Conservation (phyloP, 2,888 invertebrate species). For the Lepidocyrtinus sp. region DNA sequence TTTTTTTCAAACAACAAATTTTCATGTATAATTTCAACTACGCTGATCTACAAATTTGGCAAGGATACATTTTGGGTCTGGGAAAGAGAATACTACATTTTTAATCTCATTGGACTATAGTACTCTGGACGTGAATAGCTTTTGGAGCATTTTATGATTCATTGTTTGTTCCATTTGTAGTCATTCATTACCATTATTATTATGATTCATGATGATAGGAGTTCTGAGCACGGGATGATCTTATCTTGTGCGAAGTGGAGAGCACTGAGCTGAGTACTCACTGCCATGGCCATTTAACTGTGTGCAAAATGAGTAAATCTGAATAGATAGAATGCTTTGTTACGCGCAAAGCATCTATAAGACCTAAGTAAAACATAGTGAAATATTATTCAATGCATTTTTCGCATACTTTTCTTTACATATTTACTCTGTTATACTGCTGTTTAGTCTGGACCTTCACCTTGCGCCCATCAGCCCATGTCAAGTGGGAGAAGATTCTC, state of each 20-base stretch:
- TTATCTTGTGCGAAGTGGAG: too few relatives aligned
- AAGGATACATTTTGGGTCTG: background rate
- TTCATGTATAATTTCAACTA: background rate
- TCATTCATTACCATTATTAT: slow-evolving; percentile 7
- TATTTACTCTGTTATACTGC: too few relatives aligned
- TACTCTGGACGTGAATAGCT: too few relatives aligned
- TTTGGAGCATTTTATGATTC: slow-evolving; percentile 1
- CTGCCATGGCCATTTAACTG: background rate
- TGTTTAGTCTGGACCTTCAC: slow-evolving; percentile 44
- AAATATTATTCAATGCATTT: too few relatives aligned
- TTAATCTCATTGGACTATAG: background rate
- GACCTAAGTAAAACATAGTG: too few relatives aligned
- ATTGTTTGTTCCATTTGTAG: slow-evolving; percentile 21
- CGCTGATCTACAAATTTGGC: background rate
- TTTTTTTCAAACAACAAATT: background rate
- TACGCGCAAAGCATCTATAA: too few relatives aligned
- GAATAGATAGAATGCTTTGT: too few relatives aligned
- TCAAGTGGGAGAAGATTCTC: slow-evolving; percentile 20
- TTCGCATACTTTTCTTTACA: too few relatives aligned
- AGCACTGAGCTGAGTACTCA: too few relatives aligned
- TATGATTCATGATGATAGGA: slow-evolving; percentile 18
- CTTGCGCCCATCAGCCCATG: slow-evolving; percentile 50
- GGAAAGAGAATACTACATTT: background rate
- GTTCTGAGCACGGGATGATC: background rate
- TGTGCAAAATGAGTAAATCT: too few relatives aligned